Evolutionary conservation across 2,888 invertebrate genomes (phyloP), one percentile per base, ranked within the genome.

Genomic region (Erannis defoliaria): DNA sequence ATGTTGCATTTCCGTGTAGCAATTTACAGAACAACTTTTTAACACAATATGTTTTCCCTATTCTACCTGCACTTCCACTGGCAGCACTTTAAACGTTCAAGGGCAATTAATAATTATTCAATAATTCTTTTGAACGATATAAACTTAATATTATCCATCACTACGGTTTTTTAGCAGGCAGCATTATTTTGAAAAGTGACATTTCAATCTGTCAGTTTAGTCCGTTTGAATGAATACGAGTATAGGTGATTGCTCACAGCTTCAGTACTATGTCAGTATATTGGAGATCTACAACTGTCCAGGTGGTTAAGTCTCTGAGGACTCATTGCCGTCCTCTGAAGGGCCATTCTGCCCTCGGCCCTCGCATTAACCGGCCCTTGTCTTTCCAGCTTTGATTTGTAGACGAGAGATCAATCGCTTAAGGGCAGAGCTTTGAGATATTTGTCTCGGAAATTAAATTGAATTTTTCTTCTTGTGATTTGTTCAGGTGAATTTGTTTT

Each of bases 381-480:
- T 85, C 85, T 84, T 85, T 81, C 77, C 51, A 21, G 48, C 86
- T 88, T 89, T 90, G 90, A 91, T 90, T 90, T 91, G 89, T 89
- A 77, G 77, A 76, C 72, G 77, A 77, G 76, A 87, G 84, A 89
- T 88, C 86, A 82, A 86, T 87, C 78, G 88, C 86, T 79, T 67
- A 70, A 68, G 78, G 82, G 77, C 68, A 72, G 67, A 72, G 69
- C 63, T 70, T 70, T 62, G 58, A 72, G 56, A 56, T 68, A 58
- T 58, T 62, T 60, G 35, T 51, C 49, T 51, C 42, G 58, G 54
- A 71, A 67, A 73, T 72, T 72, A 64, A 72, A 73, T 75, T 68
- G 50, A 67, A 72, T 70, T 68, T 68, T 66, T 58, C 50, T 66
- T 64, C 56, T 63, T 59, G 53, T 58, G 65, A 67, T 71, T 68